phyloP scores from a whole-genome alignment of 2,113 vertebrate genomes.

The Elephantulus edwardii region DNA sequence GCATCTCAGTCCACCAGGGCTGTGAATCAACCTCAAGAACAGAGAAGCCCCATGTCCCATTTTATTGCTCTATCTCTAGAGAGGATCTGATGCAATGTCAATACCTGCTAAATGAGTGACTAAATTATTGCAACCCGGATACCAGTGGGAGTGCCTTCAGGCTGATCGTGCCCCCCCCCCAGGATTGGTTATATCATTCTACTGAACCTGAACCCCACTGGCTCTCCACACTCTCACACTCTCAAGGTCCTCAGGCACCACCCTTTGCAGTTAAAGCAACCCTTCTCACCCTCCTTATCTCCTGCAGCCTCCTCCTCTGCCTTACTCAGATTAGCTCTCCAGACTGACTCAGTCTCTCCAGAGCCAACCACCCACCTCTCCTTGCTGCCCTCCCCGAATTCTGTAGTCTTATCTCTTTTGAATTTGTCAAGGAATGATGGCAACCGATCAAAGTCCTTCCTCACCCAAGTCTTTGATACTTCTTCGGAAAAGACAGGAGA shows the following conservation, averaged over 20 bases:
- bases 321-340: slow-evolving; percentile 44
- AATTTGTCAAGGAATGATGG: neutral
- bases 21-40: neutral
- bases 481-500: neutral
- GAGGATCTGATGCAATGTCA: neutral
- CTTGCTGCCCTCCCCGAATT: neutral
- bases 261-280: neutral
- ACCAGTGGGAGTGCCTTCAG: neutral
- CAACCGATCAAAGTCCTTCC: neutral
- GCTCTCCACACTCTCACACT: neutral
- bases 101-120: neutral
- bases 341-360: slow-evolving; percentile 11
- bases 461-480: neutral
- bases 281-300: slow-evolving; percentile 55
- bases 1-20: neutral
- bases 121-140: neutral
- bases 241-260: neutral
- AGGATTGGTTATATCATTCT: neutral
- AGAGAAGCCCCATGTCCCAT: neutral
- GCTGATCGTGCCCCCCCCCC: neutral
- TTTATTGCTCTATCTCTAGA: neutral
- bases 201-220: neutral
- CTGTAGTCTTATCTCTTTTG: neutral
- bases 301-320: slow-evolving; percentile 30
- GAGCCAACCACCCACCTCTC: neutral